Conservation (phyloP, 2,797 vertebrate genomes). For the Cetoscarus ocellatus region DNA sequence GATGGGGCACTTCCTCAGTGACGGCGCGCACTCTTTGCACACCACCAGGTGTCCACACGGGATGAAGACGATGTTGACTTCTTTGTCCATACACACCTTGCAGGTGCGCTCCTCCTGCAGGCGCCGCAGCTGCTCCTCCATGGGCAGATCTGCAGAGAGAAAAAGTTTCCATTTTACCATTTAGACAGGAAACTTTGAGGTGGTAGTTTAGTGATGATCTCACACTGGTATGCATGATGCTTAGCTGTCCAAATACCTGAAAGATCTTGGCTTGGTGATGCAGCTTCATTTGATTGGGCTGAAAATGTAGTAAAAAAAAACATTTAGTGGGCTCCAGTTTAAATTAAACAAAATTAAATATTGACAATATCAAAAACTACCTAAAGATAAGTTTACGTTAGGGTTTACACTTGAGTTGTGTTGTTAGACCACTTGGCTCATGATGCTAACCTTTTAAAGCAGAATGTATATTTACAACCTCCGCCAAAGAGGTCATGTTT, state of each 20-base stretch:
- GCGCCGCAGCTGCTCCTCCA: constrained; percentile 96
- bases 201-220: background rate
- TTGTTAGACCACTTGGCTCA: no score
- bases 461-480: no score
- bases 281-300: constrained; percentile 88
- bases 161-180: background rate
- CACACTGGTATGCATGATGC: background rate
- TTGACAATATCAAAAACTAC: no score
- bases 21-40: constrained; percentile 96
- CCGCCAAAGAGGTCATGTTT: no score
- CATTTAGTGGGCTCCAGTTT: background rate
- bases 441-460: no score
- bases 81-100: constrained; percentile 99
- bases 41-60: constrained; percentile 98
- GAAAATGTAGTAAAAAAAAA: constrained; percentile 61
- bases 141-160: constrained; percentile 88
- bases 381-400: no score
- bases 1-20: constrained; percentile 96
- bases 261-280: constrained; percentile 88
- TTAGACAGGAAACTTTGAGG: background rate
- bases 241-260: constrained; percentile 78
- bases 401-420: no score
- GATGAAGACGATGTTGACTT: constrained; percentile 98
- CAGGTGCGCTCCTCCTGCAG: constrained; percentile 97
- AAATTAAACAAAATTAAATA: no score